These are phyloP conservation scores for Aricia agestis DNA, from an alignment of 1,140 invertebrate genomes.

Conservation along the genomic window DNA sequence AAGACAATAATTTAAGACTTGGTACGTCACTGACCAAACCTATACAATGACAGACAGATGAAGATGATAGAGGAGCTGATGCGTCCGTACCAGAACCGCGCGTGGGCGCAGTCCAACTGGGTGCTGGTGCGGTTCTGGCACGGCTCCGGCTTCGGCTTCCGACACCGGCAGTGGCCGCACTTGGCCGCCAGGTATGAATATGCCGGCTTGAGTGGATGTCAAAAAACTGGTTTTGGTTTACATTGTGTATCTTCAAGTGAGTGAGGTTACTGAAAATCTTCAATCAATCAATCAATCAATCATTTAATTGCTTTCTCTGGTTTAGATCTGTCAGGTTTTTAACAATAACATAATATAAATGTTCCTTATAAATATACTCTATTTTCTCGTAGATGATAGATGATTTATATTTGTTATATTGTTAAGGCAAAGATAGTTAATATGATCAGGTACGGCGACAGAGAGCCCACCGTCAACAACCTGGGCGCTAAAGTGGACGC, in stretches of 20 bases:
- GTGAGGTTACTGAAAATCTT: no score
- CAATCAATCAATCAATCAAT: no score
- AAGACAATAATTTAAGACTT: no score
- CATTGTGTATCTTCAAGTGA: no score
- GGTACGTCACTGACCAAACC: neutral
- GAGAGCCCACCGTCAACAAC: conserved; percentile 67
- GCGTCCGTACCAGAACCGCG: conserved; percentile 87
- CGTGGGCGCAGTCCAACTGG: conserved; percentile 93
- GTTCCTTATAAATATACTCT: neutral
- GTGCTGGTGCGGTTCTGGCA: conserved; percentile 90
- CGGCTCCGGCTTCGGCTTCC: conserved; percentile 88
- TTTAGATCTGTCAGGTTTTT: no score
- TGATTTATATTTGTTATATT: neutral
- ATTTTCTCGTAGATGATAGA: neutral
- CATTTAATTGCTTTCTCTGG: no score
- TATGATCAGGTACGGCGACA: conserved; percentile 53
- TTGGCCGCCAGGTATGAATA: conserved; percentile 53
- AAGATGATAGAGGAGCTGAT: conserved; percentile 82
- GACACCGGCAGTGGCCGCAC: conserved; percentile 79
- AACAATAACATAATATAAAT: no score
- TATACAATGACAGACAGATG: conserved; percentile 65
- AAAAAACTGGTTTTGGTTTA: no score
- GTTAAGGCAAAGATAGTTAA: no score
- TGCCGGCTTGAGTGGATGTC: no score
- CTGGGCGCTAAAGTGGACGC: conserved; percentile 68